Percentiles rank a stretch among this genome's conserved stretches.
phyloP scores from a whole-genome alignment of 2,888 invertebrate species.

The Idaea dimidiata region DNA sequence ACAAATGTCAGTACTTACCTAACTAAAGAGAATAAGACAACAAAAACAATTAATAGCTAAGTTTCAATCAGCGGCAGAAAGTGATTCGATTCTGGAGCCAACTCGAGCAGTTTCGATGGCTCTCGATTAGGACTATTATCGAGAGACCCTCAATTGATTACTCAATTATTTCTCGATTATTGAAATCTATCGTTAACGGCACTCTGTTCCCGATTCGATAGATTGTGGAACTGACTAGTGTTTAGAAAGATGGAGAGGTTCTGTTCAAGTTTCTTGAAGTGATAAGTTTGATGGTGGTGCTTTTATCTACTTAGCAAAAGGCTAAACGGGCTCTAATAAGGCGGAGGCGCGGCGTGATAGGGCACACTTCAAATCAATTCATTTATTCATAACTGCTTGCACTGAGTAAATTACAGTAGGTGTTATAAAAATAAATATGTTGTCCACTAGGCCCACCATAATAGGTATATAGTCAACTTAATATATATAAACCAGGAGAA shows the following conservation, averaged over 20 bases:
- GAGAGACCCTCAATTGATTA: slow-evolving; percentile 16
- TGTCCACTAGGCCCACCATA: too few relatives aligned
- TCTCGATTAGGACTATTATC: slow-evolving; percentile 29
- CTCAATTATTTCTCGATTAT: slow-evolving; percentile 27
- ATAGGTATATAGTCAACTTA: too few relatives aligned
- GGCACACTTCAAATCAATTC: too few relatives aligned
- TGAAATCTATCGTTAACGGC: slow-evolving; percentile 15
- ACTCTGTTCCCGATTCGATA: neutral
- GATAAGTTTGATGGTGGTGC: neutral
- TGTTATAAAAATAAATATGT: too few relatives aligned
- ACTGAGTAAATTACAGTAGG: too few relatives aligned
- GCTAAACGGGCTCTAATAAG: too few relatives aligned
- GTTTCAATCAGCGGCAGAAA: slow-evolving; percentile 1
- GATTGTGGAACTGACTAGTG: neutral
- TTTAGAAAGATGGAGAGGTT: neutral
- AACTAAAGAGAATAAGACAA: neutral
- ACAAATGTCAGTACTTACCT: neutral
- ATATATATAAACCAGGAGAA: too few relatives aligned
- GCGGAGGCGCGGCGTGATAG: too few relatives aligned
- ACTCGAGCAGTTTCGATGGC: slow-evolving; percentile 14
- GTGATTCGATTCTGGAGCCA: slow-evolving; percentile 7
- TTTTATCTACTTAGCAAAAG: neutral
- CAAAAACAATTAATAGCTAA: slow-evolving; percentile 12
- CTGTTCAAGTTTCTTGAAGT: neutral
- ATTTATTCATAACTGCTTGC: too few relatives aligned